A percentile compares a stretch with the other conserved stretches of the same genome.
Evolutionary conservation across 2,888 invertebrate species (phyloP).

Genomic region (Ectropis crepuscularia): DNA sequence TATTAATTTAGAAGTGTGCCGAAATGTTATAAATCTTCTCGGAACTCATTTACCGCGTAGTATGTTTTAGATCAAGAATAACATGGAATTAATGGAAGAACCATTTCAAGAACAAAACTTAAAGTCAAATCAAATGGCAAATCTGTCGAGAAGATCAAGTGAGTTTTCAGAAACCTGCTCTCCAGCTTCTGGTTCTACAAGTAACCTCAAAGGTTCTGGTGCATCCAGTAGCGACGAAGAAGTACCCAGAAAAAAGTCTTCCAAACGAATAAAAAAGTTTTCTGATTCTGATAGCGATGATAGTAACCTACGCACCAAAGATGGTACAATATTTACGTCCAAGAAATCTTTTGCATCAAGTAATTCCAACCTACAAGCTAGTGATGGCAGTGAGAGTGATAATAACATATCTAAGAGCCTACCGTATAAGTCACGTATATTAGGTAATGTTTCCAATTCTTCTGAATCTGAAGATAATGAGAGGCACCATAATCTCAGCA

Average conservation of each 20-base stretch:
- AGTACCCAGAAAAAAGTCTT: slow-evolving; percentile 42
- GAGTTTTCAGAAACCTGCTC: slow-evolving; percentile 5
- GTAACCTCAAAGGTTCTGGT: slow-evolving; percentile 25
- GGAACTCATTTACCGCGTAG: too few relatives aligned
- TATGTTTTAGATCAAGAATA: too few relatives aligned
- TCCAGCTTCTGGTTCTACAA: not conserved
- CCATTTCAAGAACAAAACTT: not conserved
- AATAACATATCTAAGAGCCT: slow-evolving; percentile 32
- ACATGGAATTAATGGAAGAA: slow-evolving; percentile 12
- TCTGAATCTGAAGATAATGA: slow-evolving; percentile 10
- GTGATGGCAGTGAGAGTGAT: slow-evolving; percentile 36
- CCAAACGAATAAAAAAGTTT: slow-evolving; percentile 55
- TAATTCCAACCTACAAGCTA: slow-evolving; percentile 3
- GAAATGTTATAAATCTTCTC: too few relatives aligned
- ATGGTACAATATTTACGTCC: not conserved
- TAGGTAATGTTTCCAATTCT: slow-evolving; percentile 42
- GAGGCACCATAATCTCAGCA: not conserved
- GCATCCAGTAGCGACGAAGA: slow-evolving; percentile 48
- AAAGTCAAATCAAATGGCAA: not conserved
- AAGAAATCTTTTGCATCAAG: not conserved
- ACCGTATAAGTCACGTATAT: slow-evolving; percentile 42
- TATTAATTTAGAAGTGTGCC: too few relatives aligned
- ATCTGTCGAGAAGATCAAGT: slow-evolving; percentile 4
- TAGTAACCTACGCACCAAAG: slow-evolving; percentile 41
- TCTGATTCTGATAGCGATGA: slow-evolving; percentile 66